Base-by-base conservation (phyloP, 2,113 vertebrate species). In the Jacana jacana region DNA sequence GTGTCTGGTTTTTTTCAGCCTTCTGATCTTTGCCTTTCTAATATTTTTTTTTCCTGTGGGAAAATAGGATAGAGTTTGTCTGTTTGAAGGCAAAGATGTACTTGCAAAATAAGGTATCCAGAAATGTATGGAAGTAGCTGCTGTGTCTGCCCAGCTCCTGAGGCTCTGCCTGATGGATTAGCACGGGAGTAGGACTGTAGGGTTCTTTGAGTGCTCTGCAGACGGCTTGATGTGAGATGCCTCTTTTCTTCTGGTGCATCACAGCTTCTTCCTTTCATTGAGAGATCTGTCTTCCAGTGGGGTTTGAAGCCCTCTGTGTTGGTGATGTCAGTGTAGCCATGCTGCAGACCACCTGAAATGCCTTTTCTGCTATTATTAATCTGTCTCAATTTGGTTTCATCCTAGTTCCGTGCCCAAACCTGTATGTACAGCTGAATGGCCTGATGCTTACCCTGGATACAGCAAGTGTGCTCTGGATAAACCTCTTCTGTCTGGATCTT, bases 391-490 rank as follows among this genome's bases (percentile, higher is more conserved):
- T 91, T 40, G 55, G 70, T 72, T 94, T 44, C 30, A 25, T 90
- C 96, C 31, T 33, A 99, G 99, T 99, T 80, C 99, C 99, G 24
- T 99, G 98, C 86, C 98, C 99, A 68, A 99, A 99, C 96, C 98
- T 99, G 80, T 99, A 99, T 8, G 65, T 98, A 72, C 99, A 99
- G 97, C 94, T 99, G 95, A 99, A 99, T 19, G 97, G 98, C 81
- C 98, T 99, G 48, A 98, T 98, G 88, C 97, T 99, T 70, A 99
- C 98, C 52, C 85, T 99, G 95, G 99, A 99, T 81, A 97, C 98
- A 35, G 95, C 98, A 52, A 99, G 99, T 13, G 96, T 99, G 93
- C 97, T 99, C 94, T 99, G 99, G 99, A 98, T 99, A 97, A 99
- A 98, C 81, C 97, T 99, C 84, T 99, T 99, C 93, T 98, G 98